Conservation (phyloP, 1,140 invertebrate species). For the Trinorchestia longiramus region DNA sequence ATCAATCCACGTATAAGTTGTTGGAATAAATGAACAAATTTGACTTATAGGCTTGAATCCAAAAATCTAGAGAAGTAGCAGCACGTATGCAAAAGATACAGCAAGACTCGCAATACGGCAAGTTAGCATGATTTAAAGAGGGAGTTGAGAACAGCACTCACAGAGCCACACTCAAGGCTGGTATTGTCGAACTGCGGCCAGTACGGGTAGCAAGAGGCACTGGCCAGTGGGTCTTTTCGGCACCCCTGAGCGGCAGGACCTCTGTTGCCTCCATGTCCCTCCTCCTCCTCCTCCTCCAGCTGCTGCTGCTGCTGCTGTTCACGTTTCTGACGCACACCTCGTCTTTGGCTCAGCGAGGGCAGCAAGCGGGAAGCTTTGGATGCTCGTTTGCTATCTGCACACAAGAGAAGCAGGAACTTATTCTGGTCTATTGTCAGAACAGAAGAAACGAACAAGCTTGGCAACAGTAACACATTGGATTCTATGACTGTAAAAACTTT, state of each 20-base stretch:
- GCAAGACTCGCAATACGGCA: not conserved
- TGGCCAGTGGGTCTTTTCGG: not conserved
- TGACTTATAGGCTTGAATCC: not conserved
- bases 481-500: not conserved
- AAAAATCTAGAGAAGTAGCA: not conserved
- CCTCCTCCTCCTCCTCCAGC: not conserved
- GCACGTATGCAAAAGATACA: not conserved
- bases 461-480: not conserved
- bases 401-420: not conserved
- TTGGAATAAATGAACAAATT: not conserved
- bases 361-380: slow-evolving; percentile 1
- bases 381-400: slow-evolving; percentile 15
- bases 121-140: not conserved
- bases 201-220: slow-evolving; percentile 63
- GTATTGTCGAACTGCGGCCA: slow-evolving; percentile 67
- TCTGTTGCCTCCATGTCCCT: not conserved
- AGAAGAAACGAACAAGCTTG: not conserved
- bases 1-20: too few relatives aligned
- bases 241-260: not conserved
- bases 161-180: slow-evolving; percentile 64
- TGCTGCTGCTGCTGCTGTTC: not conserved
- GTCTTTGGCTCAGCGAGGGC: slow-evolving; percentile 22
- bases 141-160: not conserved
- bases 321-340: not conserved
- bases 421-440: not conserved